Conservation (phyloP, 1,140 invertebrate genomes). For the Drosophila sproati region DNA sequence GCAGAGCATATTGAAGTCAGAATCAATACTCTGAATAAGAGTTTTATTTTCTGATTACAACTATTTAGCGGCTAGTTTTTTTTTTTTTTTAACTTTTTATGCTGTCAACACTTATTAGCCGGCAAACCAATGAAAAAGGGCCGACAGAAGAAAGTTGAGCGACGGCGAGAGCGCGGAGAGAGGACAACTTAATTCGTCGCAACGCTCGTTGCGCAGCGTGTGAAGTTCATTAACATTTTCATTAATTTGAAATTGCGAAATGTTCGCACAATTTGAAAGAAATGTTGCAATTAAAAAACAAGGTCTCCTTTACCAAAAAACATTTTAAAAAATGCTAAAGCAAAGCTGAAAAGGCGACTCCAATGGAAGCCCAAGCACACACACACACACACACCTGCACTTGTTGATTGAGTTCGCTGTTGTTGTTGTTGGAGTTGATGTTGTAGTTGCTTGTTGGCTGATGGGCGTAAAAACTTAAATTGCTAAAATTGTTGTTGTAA, state of each 20-base stretch:
- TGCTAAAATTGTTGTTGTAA: conserved; percentile 61
- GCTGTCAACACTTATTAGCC: conserved; percentile 1
- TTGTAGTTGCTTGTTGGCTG: conserved; percentile 50
- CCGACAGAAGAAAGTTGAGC: conserved; percentile 58
- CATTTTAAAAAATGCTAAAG: background rate
- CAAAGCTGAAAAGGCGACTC: conserved; percentile 17
- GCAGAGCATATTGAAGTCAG: too few species aligned
- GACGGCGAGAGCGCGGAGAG: conserved; percentile 15
- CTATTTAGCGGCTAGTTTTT: background rate
- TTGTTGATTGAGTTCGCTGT: conserved; percentile 71
- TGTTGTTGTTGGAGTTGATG: conserved; percentile 39
- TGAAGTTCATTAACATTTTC: conserved; percentile 84
- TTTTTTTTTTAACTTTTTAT: background rate
- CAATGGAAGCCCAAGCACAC: conserved; percentile 2
- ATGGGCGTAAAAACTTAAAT: conserved; percentile 72
- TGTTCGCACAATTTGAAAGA: conserved; percentile 57
- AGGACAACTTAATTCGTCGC: conserved; percentile 41
- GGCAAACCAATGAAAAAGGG: conserved; percentile 50
- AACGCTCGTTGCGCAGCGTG: conserved; percentile 68
- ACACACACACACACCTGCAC: conserved; percentile 65
- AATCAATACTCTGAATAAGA: too few species aligned
- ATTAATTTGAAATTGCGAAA: conserved; percentile 72
- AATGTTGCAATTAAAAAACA: conserved; percentile 68
- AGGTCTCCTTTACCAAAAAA: background rate
- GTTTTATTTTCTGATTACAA: too few species aligned